Evolutionary conservation across 2,888 invertebrate genomes (phyloP), one percentile per base, ranked within the genome.

Genomic region (Eulithis prunata): DNA sequence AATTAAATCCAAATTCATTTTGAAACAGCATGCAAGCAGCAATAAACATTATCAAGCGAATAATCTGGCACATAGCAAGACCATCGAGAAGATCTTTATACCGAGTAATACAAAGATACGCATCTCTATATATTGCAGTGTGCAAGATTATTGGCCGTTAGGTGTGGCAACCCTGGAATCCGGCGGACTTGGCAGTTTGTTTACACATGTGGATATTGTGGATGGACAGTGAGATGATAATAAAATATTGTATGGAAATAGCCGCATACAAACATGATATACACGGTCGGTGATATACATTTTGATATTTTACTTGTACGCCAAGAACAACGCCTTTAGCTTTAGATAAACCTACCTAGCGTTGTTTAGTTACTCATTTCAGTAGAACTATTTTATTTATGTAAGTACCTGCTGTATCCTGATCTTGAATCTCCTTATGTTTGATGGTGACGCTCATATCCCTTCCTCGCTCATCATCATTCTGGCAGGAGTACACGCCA

Each of bases 401-500:
- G 21, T 21, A 21, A 21, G 21, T 80, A 90, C 90, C 91, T 77
- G 86, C 83, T 67, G 82, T 76, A 64, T 85, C 84, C 52, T 81
- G 75, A 46, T 80, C 75, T 14, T 63, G 70, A 3, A 28, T 1
- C 51, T 81, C 83, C 3, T 79, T 87, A 21, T 82, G 77, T 66
- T 84, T 86, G 65, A 91, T 82, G 43, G 81, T 84, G 10, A 91
- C 81, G 36, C 79, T 84, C 77, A 88, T 76, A 65, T 84, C 83
- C 64, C 78, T 85, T 57, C 75, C 75, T 58, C 78, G 75, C 56
- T 84, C 85, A 46, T 83, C 83, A n/a, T 86, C 85, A 62, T 80
- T 83, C 69, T 81, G 84, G 77, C 94, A 94, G 2, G 89, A 80
- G 73, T 94, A 94, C 11, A 86, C 75, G 1, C 94, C 94, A 4